phyloP scores from a whole-genome alignment of 2,113 vertebrate species.

The Sphaerodactylus townsendi region DNA sequence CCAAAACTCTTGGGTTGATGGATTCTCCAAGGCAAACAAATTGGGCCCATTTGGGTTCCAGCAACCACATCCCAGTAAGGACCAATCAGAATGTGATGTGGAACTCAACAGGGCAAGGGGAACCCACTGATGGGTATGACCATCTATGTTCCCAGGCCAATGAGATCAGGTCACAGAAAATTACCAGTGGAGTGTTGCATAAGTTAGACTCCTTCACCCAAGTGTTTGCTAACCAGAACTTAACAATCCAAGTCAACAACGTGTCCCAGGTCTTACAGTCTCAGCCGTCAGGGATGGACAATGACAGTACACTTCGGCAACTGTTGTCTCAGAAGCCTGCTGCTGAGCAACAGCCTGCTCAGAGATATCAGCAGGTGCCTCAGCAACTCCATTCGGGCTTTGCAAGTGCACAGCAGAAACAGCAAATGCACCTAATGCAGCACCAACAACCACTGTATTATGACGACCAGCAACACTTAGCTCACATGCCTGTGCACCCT shows the following conservation, averaged over 20 bases:
- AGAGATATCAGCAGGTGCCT: constrained; percentile 74
- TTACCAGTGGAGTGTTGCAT: constrained; percentile 80
- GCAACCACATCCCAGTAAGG: constrained; percentile 75
- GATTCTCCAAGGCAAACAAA: constrained; percentile 74
- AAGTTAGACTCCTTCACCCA: constrained; percentile 88
- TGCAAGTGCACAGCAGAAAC: constrained; percentile 72
- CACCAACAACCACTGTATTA: constrained; percentile 77
- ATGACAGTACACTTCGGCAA: constrained; percentile 80
- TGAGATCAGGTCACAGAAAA: constrained; percentile 76
- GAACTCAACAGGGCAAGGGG: constrained; percentile 73
- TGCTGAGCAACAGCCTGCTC: constrained; percentile 66
- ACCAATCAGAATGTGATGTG: constrained; percentile 76
- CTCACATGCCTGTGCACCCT: constrained; percentile 72
- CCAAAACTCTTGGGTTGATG: constrained; percentile 76
- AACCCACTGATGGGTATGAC: constrained; percentile 73
- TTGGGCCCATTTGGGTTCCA: constrained; percentile 76
- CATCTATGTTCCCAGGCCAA: constrained; percentile 73
- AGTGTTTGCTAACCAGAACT: constrained; percentile 85
- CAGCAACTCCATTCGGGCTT: constrained; percentile 76
- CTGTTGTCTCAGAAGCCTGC: constrained; percentile 77
- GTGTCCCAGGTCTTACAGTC: constrained; percentile 78
- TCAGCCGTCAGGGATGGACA: constrained; percentile 72
- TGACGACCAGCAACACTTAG: constrained; percentile 79
- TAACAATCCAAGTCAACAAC: constrained; percentile 81
- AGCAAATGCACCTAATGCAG: constrained; percentile 75